These are phyloP conservation scores for Chrysodeixis includens DNA, from an alignment of 2,888 invertebrate genomes.

Conservation along the genomic window DNA sequence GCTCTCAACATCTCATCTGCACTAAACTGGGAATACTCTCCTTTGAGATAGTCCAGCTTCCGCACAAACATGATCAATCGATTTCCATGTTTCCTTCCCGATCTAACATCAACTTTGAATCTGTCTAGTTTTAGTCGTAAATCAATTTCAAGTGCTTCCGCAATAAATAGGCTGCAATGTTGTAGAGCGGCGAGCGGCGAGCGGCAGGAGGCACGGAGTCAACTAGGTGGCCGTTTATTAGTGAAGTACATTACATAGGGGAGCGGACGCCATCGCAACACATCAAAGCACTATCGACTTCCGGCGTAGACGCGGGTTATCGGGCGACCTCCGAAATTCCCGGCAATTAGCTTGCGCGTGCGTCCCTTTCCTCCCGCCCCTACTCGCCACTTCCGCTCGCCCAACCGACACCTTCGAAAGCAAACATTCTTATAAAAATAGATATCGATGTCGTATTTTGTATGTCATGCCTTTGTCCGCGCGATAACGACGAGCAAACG, in stretches of 20 bases:
- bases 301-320: conserved; percentile 85
- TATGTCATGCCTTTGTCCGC: conserved; percentile 29
- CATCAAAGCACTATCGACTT: conserved; percentile 87
- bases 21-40: conserved; percentile 1
- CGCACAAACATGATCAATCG: conserved; percentile 11
- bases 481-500: conserved; percentile 20
- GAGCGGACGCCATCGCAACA: conserved; percentile 79
- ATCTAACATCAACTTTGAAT: conserved; percentile 5
- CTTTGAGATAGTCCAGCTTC: conserved; percentile 23
- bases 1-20: conserved; percentile 17
- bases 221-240: conserved; percentile 58
- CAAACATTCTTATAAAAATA: conserved; percentile 52
- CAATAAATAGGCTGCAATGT: conserved; percentile 9
- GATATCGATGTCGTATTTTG: conserved; percentile 49
- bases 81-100: conserved; percentile 10
- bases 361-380: conserved; percentile 74
- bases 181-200: conserved; percentile 6
- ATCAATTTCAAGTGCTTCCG: conserved; percentile 7
- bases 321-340: conserved; percentile 86
- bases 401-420: conserved; percentile 67
- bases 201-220: conserved; percentile 6
- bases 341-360: conserved; percentile 80
- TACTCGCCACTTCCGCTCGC: conserved; percentile 69
- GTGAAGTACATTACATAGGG: conserved; percentile 64
- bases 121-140: conserved; percentile 7